These are phyloP conservation scores for Rhinatrema bivittatum DNA, from an alignment of 2,797 vertebrate species.

Conservation along the genomic window DNA sequence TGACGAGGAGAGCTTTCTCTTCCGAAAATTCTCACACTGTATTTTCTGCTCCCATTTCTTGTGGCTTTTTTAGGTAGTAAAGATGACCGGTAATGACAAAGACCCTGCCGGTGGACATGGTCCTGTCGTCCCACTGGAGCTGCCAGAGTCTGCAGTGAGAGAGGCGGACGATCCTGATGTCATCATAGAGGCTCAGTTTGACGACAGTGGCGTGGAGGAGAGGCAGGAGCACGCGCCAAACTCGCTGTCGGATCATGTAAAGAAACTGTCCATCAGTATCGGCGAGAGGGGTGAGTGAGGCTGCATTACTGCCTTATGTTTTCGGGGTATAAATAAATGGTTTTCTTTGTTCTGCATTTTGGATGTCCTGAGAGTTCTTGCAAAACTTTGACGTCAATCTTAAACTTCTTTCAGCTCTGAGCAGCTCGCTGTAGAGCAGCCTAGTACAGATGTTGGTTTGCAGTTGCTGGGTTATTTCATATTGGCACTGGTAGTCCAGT, in stretches of 20 bases:
- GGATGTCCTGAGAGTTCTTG: too few relatives aligned
- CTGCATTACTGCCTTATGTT: conserved; percentile 5
- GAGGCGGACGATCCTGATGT: conserved; percentile 47
- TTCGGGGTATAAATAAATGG: too few relatives aligned
- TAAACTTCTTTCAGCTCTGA: too few relatives aligned
- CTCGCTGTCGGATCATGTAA: conserved; percentile 19
- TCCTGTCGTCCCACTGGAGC: conserved; percentile 37
- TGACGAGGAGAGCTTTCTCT: too few relatives aligned
- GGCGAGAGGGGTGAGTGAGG: conserved; percentile 50
- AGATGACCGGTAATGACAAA: conserved; percentile 56
- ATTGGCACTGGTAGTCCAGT: too few relatives aligned
- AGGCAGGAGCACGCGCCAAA: conserved; percentile 21
- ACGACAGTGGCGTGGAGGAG: conserved; percentile 51
- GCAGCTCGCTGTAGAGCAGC: too few relatives aligned
- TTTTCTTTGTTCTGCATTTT: too few relatives aligned
- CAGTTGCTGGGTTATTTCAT: too few relatives aligned
- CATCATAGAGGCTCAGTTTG: conserved; percentile 61
- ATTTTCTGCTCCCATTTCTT: too few relatives aligned
- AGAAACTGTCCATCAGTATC: conserved; percentile 32
- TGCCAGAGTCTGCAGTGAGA: conserved; percentile 15
- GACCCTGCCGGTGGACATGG: conserved; percentile 63
- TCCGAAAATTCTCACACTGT: too few relatives aligned
- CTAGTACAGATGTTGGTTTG: too few relatives aligned
- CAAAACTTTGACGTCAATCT: too few relatives aligned
- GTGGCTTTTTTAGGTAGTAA: conserved; percentile 51